These are phyloP conservation scores for Didymodactylos carnosus DNA, from an alignment of 2,888 invertebrate species.

Conservation along the genomic window DNA sequence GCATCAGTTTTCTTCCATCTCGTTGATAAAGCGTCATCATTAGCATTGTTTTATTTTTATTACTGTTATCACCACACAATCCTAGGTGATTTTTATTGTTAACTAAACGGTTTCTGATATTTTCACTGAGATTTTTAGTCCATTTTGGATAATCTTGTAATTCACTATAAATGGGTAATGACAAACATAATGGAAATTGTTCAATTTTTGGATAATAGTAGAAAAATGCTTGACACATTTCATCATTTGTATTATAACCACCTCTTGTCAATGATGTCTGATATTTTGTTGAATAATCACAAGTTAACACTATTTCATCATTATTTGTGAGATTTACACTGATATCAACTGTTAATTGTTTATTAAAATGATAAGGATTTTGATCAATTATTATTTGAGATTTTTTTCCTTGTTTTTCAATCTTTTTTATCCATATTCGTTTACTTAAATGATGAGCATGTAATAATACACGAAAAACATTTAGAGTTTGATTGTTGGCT, in stretches of 20 bases:
- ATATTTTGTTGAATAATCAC: background rate
- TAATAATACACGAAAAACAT: background rate
- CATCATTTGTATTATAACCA: background rate
- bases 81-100: background rate
- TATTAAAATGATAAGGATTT: background rate
- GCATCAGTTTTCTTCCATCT: background rate
- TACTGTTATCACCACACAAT: background rate
- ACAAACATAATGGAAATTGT: background rate
- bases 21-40: background rate
- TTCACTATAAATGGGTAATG: background rate
- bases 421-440: background rate
- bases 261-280: background rate
- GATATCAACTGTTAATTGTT: background rate
- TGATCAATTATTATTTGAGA: background rate
- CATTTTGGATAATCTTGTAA: background rate
- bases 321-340: background rate
- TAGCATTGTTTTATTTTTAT: background rate
- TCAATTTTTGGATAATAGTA: background rate
- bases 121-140: background rate
- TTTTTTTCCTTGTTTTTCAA: too few species aligned
- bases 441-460: background rate
- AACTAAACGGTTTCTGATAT: background rate
- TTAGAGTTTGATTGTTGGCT: background rate
- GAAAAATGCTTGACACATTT: conserved; percentile 2
- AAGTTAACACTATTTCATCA: background rate